Evolutionary conservation across 2,113 vertebrate genomes (phyloP).

Genomic region (Chrysochloris asiatica): DNA sequence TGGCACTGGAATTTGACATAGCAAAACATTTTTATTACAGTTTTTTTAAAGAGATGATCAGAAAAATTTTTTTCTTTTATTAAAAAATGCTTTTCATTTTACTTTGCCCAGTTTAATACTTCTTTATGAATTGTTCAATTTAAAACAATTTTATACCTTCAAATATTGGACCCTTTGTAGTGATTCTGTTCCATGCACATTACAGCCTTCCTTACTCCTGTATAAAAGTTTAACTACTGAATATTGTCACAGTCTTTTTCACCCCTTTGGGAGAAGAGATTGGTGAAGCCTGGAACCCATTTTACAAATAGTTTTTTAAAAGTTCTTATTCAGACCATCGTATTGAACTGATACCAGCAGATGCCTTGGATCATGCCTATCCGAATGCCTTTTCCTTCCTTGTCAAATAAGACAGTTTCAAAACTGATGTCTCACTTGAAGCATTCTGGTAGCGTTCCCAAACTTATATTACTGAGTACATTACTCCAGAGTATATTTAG

Average conservation of each 20-base stretch:
- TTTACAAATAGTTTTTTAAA: slow-evolving; percentile 34
- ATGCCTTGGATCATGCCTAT: background rate
- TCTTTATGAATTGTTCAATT: background rate
- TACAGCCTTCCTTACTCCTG: too few species aligned
- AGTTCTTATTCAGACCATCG: background rate
- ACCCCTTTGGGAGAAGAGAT: background rate
- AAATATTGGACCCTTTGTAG: background rate
- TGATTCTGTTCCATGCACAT: slow-evolving; percentile 6
- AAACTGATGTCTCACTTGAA: background rate
- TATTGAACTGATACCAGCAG: background rate
- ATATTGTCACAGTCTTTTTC: background rate
- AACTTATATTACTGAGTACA: background rate
- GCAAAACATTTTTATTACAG: background rate
- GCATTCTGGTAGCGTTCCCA: background rate
- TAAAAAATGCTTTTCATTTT: background rate
- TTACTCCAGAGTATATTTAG: background rate
- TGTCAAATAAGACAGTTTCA: background rate
- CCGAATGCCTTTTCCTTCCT: background rate
- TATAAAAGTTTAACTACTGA: too few species aligned
- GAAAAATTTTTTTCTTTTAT: background rate
- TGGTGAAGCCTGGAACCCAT: slow-evolving; percentile 15
- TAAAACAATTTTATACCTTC: background rate
- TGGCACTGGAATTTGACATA: background rate
- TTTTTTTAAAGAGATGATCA: slow-evolving; percentile 14
- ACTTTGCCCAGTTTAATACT: background rate